These are phyloP conservation scores for Tolmerus cingulatus DNA, from an alignment of 2,888 invertebrate species.

Conservation along the genomic window DNA sequence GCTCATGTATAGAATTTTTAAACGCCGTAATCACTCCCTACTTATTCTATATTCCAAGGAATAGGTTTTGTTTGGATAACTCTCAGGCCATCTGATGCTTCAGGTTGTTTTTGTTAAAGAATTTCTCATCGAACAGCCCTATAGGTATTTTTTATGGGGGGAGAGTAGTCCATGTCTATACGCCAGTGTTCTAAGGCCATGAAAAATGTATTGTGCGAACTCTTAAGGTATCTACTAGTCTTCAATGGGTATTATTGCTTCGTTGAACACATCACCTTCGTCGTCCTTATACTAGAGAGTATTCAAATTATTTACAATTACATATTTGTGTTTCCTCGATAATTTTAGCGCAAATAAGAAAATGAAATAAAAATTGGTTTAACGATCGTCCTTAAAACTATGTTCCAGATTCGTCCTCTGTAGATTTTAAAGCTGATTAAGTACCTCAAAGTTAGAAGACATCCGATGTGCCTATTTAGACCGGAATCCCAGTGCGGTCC, in stretches of 20 bases:
- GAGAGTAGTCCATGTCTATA: too few relatives aligned
- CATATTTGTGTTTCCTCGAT: not conserved
- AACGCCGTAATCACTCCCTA: too few relatives aligned
- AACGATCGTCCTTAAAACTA: not conserved
- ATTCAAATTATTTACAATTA: not conserved
- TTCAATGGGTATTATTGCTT: not conserved
- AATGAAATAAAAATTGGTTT: not conserved
- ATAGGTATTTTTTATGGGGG: too few relatives aligned
- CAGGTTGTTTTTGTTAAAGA: too few relatives aligned
- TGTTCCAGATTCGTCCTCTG: not conserved
- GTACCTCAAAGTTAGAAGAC: not conserved
- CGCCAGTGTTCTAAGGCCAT: slow-evolving; percentile 36
- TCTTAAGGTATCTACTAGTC: not conserved
- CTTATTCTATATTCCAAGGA: too few relatives aligned
- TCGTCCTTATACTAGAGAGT: not conserved
- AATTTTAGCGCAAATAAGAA: not conserved
- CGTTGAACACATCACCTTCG: not conserved
- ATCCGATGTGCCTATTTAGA: slow-evolving; percentile 52
- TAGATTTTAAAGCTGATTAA: slow-evolving; percentile 15
- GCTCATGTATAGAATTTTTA: too few relatives aligned
- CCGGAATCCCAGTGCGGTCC: slow-evolving; percentile 63
- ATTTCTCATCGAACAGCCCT: too few relatives aligned
- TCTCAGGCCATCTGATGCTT: too few relatives aligned
- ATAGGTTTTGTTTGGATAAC: too few relatives aligned
- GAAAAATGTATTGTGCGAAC: slow-evolving; percentile 42